phyloP scores from a whole-genome alignment of 2,888 invertebrate species.

The Ophraella communa region DNA sequence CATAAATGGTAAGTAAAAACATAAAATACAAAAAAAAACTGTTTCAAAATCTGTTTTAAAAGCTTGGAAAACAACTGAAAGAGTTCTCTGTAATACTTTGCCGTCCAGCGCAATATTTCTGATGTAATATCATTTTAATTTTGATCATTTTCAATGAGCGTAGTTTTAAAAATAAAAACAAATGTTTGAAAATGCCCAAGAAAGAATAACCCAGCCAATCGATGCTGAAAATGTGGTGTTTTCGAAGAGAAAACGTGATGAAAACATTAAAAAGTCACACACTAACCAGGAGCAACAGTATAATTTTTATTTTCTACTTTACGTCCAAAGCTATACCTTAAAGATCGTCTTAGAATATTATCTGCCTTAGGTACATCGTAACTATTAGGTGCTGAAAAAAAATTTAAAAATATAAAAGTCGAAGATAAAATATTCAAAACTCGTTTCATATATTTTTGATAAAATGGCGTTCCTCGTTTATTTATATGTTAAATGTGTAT shows the following conservation, averaged over 20 bases:
- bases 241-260: not conserved
- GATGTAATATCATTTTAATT: too few relatives aligned
- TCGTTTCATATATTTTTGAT: not conserved
- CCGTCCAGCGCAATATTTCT: too few relatives aligned
- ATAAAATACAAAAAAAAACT: too few relatives aligned
- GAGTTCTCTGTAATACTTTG: too few relatives aligned
- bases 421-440: not conserved
- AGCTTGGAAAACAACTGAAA: too few relatives aligned
- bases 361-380: slow-evolving; percentile 68
- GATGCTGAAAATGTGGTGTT: not conserved
- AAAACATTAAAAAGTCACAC: not conserved
- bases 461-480: not conserved
- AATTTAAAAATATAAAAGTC: not conserved
- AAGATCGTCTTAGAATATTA: slow-evolving; percentile 60
- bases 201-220: not conserved
- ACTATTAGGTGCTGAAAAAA: slow-evolving; percentile 62
- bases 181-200: not conserved
- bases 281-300: slow-evolving; percentile 68
- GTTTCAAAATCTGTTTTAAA: too few relatives aligned
- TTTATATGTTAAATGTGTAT: too few relatives aligned
- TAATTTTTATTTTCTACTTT: slow-evolving; percentile 67
- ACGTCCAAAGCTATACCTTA: slow-evolving; percentile 73
- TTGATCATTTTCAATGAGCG: too few relatives aligned
- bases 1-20: too few relatives aligned
- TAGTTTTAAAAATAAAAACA: not conserved